Evolutionary conservation across 30 jellyfish, hydroid and myxozoan species (phyloP), one percentile per base, ranked within the genome.

Genomic region (Cassiopea andromeda): DNA sequence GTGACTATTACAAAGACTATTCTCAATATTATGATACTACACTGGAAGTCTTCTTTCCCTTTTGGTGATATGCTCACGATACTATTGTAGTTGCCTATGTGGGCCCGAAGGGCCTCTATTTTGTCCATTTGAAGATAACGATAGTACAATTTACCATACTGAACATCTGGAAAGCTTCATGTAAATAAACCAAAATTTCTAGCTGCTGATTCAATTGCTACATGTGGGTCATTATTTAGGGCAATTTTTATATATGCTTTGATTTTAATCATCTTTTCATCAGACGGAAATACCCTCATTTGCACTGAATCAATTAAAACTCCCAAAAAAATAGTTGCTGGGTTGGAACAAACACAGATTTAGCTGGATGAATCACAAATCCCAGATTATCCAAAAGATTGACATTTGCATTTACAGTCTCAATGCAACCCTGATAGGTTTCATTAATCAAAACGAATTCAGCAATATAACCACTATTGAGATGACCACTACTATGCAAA

Each of bases 121-220:
- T 88, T 77, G 66, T 76, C 84, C 15, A 47, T 46, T 78, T 87
- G 75, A 15, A 85, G 44, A 57, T n/a, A n/a, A n/a, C n/a, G n/a
- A n/a, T n/a, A n/a, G n/a, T n/a, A n/a, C n/a, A n/a, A n/a, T n/a
- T n/a, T 16, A 48, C 91, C 93, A 74, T 45, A 70, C 18, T 61
- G 44, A n/a, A 75, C 93, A 27, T 92, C 93, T 49, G 84, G 93
- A 45, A 74, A 85, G 27, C 69, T 85, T 14, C 84, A 73, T 9
- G 46, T 68, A 2, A 85, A 4, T 12, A 16, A 54, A 18, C 93
- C 93, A 3, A 85, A 7, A 44, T 46, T 46, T 19, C 64, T 17
- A 2, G 91, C 92, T 2, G 59, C 93, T 5, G 49, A 92, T 59
- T 80, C 54, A 14, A 85, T 85, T n/a, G n/a, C n/a, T n/a, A n/a